phyloP scores from a whole-genome alignment of 2,113 vertebrate species.

The Protomyctophum bolini region DNA sequence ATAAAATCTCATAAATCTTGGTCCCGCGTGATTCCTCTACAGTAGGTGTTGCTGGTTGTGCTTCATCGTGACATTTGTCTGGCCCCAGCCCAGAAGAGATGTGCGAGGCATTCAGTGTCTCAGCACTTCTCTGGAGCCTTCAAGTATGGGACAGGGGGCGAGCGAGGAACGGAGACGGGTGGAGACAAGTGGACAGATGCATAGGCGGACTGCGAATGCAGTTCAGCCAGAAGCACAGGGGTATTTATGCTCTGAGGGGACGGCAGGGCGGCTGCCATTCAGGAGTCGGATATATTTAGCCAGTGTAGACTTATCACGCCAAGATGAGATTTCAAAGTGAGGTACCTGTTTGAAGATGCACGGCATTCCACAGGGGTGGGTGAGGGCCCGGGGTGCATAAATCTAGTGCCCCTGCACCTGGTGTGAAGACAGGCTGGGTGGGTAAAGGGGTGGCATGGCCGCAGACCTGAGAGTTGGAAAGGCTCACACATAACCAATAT shows the following conservation, averaged over 20 bases:
- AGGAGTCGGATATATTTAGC: constrained; percentile 76
- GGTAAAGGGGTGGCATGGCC: constrained; percentile 5
- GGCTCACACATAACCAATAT: constrained; percentile 62
- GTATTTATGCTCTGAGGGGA: constrained; percentile 71
- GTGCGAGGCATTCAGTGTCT: constrained; percentile 65
- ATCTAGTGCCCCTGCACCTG: constrained; percentile 74
- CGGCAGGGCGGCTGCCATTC: constrained; percentile 43
- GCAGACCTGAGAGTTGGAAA: constrained; percentile 69
- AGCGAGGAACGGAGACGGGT: constrained; percentile 40
- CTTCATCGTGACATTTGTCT: constrained; percentile 61
- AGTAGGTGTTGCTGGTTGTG: too few species aligned
- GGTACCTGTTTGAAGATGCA: constrained; percentile 80
- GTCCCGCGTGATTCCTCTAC: too few species aligned
- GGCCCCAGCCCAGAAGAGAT: constrained; percentile 59
- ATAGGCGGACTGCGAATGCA: constrained; percentile 65
- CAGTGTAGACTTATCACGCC: constrained; percentile 62
- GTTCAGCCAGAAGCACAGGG: constrained; percentile 47
- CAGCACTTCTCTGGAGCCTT: constrained; percentile 67
- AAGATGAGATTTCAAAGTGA: constrained; percentile 80
- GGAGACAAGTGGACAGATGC: constrained; percentile 70
- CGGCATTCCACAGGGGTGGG: constrained; percentile 74
- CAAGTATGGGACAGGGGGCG: constrained; percentile 18
- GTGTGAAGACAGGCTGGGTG: constrained; percentile 63
- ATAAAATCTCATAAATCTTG: too few species aligned
- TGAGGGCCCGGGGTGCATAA: constrained; percentile 63